Evolutionary conservation across 2,888 invertebrate genomes (phyloP), one percentile per base, ranked within the genome.

Genomic region (Chalcosyrphus nemorum): DNA sequence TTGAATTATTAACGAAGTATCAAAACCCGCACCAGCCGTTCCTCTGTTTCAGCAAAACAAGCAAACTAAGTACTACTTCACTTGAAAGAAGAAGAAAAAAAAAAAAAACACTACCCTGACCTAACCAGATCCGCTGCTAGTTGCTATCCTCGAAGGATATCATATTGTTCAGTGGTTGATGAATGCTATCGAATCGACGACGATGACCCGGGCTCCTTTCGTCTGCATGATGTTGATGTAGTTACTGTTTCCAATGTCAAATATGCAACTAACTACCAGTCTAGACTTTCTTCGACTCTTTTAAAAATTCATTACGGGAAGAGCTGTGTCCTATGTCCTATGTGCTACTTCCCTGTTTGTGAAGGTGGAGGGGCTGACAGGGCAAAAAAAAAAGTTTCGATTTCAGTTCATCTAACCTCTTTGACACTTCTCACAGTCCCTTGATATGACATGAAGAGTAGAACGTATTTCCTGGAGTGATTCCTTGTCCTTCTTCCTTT

Each of bases 361-460:
- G 45, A 17, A 50, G 45, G 61, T 38, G 27, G 32, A 11, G 56
- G 4, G 56, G 41, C 45, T 57, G 52, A 52, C 43, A 4, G 61
- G 52, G 45, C 43, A 4, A 52, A 24, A 27, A 24, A 59, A 75
- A 75, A 81, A 81, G 65, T 71, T 76, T 76, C 76, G 71, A 81
- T 71, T 76, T 81, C 70, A 76, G 71, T 76, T 81, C 76, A 65
- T 71, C 65, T 76, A 81, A 81, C 76, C 76, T 70, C 81, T 76
- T 81, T 81, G 81, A 81, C 81, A 81, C 81, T 81, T 81, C 71
- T 71, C 76, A n/a, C n/a, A 65, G 50, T 71, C 57, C n/a, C 59
- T 21, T 47, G 68, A 35, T 43, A 27, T 38, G 19, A 29, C n/a
- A 27, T 32, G 29, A 11, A 17, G 15, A 41, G 19, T 50, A 15